Evolutionary conservation across 2,888 invertebrate genomes (phyloP).

Genomic region (Andrena chrysosceles): DNA sequence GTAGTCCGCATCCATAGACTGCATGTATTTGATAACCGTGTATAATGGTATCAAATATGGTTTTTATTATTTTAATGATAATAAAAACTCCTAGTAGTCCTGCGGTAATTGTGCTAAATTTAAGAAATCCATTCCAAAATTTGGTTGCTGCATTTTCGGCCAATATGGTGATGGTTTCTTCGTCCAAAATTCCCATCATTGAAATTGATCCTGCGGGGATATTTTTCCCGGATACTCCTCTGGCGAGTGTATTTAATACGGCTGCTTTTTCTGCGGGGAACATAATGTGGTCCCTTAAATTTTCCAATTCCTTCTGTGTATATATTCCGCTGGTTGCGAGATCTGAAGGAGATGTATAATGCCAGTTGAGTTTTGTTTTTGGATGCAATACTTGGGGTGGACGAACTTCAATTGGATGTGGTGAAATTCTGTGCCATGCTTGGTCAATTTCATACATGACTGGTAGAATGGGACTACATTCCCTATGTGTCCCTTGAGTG

Average conservation of each 20-base stretch:
- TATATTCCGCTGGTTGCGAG: constrained; percentile 39
- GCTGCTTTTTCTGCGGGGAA: constrained; percentile 51
- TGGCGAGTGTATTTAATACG: constrained; percentile 33
- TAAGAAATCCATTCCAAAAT: too few species aligned
- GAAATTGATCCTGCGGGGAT: too few species aligned
- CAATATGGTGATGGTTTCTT: too few species aligned
- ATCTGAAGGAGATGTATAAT: background rate
- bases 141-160: too few species aligned
- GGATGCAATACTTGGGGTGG: background rate
- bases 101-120: too few species aligned
- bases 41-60: too few species aligned
- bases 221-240: constrained; percentile 15
- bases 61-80: too few species aligned
- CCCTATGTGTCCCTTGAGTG: background rate
- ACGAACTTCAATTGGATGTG: background rate
- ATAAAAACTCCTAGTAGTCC: too few species aligned
- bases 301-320: constrained; percentile 13
- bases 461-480: too few species aligned
- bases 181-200: too few species aligned
- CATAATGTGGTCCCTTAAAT: constrained; percentile 51
- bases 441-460: background rate
- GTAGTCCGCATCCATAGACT: too few species aligned
- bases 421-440: background rate
- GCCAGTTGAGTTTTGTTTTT: background rate
- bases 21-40: too few species aligned